A percentile compares a stretch with the other conserved stretches of the same genome.
Conservation (phyloP, 2,888 invertebrate genomes). For the Meteorus colon region DNA sequence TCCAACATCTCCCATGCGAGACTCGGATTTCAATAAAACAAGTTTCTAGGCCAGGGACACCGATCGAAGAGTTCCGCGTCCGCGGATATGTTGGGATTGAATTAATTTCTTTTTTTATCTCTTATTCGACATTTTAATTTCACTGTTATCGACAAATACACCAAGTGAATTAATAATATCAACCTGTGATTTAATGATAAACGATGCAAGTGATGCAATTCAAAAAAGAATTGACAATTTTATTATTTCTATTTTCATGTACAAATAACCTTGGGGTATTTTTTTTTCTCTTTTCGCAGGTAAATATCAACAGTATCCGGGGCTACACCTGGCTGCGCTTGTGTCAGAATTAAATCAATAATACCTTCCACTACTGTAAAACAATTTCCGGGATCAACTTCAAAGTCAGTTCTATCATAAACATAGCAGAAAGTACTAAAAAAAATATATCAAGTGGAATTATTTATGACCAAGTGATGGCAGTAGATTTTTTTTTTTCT, state of each 20-base stretch:
- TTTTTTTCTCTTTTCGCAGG: background rate
- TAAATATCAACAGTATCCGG: constrained; percentile 28
- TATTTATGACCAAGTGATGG: background rate
- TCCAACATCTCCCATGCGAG: constrained; percentile 38
- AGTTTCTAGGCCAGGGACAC: constrained; percentile 56
- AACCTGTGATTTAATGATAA: background rate
- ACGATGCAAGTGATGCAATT: background rate
- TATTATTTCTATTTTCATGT: background rate
- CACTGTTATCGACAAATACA: background rate
- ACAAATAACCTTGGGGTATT: background rate
- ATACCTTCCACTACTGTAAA: constrained; percentile 23
- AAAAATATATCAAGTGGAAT: background rate
- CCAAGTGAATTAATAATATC: background rate
- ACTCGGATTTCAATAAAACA: constrained; percentile 52
- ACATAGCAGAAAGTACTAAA: background rate
- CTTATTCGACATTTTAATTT: constrained; percentile 3
- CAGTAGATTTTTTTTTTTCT: background rate
- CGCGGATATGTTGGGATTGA: constrained; percentile 38
- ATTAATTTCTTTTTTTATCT: constrained; percentile 34
- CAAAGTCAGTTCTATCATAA: background rate
- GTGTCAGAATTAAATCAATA: constrained; percentile 34
- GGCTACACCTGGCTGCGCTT: constrained; percentile 13
- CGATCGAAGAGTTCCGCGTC: constrained; percentile 37
- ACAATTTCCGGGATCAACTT: constrained; percentile 31
- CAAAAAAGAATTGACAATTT: too few relatives aligned